Base-by-base conservation (phyloP, 1,140 invertebrate species). In the Aculops lycopersici region DNA sequence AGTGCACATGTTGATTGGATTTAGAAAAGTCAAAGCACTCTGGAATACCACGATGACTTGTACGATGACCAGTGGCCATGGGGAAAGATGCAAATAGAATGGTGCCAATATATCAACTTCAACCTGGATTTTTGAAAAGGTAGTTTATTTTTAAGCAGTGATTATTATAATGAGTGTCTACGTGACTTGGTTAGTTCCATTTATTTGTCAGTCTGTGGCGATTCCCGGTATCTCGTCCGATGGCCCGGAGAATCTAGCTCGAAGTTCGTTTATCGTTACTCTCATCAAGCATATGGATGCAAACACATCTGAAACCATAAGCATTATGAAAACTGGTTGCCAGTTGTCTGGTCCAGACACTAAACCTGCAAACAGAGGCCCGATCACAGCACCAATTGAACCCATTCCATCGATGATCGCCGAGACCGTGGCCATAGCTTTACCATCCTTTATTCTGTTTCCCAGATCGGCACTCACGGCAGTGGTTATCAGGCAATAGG, bases 371-470 rank as follows among this genome's bases (percentile, higher is more conserved):
- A 90, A 50, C 41, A 86, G 57, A 1, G 84, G 83, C 2, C 83
- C 83, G 37, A 90, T 62, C 0, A 81, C 81, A 39, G 83, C 81
- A 40, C 78, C 77, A 69, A 86, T 71, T 39, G 78, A 84, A 1
- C 83, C 83, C 3, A 81, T 92, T 21, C 84, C 84, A 59, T 92
- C 86, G 41, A 94, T 90, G 47, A 94, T 88, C 8, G 84, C 78
- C 13, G 84, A 83, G 1, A 94, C 84, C 1, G 84, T 92, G 2
- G 84, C 81, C 36, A 94, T 55, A 12, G 84, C 84, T 57, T 74
- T 78, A 0, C 77, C 60, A 60, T 81, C 80, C 44, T 69, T 73
- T 42, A 69, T 64, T 61, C 90, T 81, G 1, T 77, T 77, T 46
- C 81, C 84, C 1, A 92, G 59, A 54, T 92, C 83, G 12, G 84